phyloP scores from a whole-genome alignment of 2,888 invertebrate genomes.

The Parnassius apollo region DNA sequence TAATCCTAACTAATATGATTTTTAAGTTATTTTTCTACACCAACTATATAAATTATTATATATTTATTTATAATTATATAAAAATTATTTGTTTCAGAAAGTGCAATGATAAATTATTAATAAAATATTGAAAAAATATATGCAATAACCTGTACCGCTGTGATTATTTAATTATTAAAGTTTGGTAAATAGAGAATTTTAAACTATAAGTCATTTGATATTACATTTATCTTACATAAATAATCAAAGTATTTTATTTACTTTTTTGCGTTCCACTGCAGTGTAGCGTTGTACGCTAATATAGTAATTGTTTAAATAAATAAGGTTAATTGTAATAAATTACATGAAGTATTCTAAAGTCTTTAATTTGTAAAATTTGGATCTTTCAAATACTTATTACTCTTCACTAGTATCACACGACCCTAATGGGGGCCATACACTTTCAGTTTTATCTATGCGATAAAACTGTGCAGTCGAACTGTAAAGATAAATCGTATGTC shows the following conservation, averaged over 20 bases:
- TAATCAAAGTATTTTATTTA: constrained; percentile 2
- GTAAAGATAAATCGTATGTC: no score
- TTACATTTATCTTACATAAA: constrained; percentile 10
- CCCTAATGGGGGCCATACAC: no score
- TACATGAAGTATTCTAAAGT: no score
- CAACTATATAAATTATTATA: neutral
- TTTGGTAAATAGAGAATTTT: constrained; percentile 5
- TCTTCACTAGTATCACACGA: no score
- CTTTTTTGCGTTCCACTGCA: neutral
- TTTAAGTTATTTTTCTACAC: neutral
- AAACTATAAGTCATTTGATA: constrained; percentile 2
- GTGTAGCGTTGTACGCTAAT: no score
- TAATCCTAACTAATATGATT: neutral
- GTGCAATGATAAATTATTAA: constrained; percentile 56
- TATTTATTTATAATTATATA: neutral
- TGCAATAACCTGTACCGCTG: constrained; percentile 30
- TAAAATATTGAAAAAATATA: constrained; percentile 28
- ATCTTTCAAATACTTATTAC: no score
- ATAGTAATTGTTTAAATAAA: no score
- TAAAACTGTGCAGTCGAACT: no score
- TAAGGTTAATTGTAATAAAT: no score
- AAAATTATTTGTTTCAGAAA: constrained; percentile 60
- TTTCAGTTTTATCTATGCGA: no score
- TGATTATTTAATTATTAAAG: constrained; percentile 31
- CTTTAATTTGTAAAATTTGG: no score